A percentile compares a stretch with the other conserved stretches of the same genome.
Evolutionary conservation across 2,888 invertebrate species (phyloP).

Genomic region (Ormia ochracea): DNA sequence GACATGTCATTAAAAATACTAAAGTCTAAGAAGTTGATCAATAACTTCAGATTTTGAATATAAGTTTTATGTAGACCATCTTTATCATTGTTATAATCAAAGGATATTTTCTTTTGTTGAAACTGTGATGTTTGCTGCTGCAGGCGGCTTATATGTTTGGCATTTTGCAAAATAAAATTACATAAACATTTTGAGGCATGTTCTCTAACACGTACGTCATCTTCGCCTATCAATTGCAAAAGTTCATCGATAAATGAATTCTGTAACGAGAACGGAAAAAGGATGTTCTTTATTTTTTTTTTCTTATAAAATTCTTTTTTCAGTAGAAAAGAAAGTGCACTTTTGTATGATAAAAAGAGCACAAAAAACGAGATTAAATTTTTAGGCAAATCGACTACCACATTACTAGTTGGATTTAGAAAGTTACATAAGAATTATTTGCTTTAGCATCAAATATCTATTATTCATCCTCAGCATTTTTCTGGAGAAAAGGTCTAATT

Average conservation of each 20-base stretch:
- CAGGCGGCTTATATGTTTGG: constrained; percentile 65
- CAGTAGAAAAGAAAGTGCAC: not conserved
- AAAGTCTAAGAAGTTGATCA: constrained; percentile 75
- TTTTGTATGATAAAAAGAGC: constrained; percentile 14
- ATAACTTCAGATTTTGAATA: constrained; percentile 75
- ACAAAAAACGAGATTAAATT: constrained; percentile 27
- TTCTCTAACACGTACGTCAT: constrained; percentile 77
- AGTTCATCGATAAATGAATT: constrained; percentile 75
- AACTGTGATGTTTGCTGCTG: constrained; percentile 59
- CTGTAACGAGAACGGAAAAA: constrained; percentile 65
- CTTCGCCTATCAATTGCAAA: constrained; percentile 75
- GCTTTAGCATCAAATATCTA: constrained; percentile 45
- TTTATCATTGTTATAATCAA: constrained; percentile 42
- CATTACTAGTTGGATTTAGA: constrained; percentile 25
- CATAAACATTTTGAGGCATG: constrained; percentile 74
- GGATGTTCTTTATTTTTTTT: constrained; percentile 45
- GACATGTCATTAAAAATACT: constrained; percentile 76
- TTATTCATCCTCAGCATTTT: constrained; percentile 38
- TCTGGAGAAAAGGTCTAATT: constrained; percentile 21
- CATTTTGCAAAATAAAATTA: constrained; percentile 74
- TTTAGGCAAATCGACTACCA: constrained; percentile 28
- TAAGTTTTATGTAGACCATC: constrained; percentile 67
- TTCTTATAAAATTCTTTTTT: not conserved
- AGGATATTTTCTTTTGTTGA: constrained; percentile 53
- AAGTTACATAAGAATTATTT: constrained; percentile 41